phyloP scores from a whole-genome alignment of 1,140 invertebrate genomes.

The Spodoptera litura region DNA sequence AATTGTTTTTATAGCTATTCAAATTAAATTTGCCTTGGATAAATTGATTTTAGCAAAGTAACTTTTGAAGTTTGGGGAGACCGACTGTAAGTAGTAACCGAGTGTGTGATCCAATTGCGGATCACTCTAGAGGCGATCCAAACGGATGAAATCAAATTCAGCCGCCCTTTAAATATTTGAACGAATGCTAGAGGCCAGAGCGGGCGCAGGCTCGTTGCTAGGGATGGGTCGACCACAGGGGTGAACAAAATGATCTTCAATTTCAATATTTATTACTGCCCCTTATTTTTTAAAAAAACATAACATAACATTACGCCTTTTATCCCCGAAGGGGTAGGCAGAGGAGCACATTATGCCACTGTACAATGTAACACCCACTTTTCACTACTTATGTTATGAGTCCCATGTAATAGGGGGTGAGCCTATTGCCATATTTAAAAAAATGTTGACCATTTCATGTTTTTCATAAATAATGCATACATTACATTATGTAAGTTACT shows the following conservation, averaged over 20 bases:
- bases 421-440: too few relatives aligned
- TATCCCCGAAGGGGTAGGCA: too few relatives aligned
- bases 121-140: slow-evolving; percentile 56
- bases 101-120: slow-evolving; percentile 83
- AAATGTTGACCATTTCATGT: background rate
- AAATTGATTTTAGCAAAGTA: slow-evolving; percentile 80
- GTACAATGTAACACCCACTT: too few relatives aligned
- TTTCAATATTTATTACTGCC: slow-evolving; percentile 24
- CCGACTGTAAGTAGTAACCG: slow-evolving; percentile 60
- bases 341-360: too few relatives aligned
- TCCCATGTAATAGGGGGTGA: too few relatives aligned
- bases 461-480: slow-evolving; percentile 40
- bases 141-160: slow-evolving; percentile 72
- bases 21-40: slow-evolving; percentile 78
- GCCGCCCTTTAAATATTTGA: slow-evolving; percentile 81
- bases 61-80: slow-evolving; percentile 56
- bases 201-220: background rate
- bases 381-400: too few relatives aligned
- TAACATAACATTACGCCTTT: too few relatives aligned
- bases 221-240: slow-evolving; percentile 1
- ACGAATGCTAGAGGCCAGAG: slow-evolving; percentile 58
- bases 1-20: slow-evolving; percentile 74
- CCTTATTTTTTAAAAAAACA: too few relatives aligned
- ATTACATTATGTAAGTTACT: slow-evolving; percentile 13
- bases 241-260: slow-evolving; percentile 31